phyloP scores from a whole-genome alignment of 2,113 vertebrate species.

The Poecilia latipinna region DNA sequence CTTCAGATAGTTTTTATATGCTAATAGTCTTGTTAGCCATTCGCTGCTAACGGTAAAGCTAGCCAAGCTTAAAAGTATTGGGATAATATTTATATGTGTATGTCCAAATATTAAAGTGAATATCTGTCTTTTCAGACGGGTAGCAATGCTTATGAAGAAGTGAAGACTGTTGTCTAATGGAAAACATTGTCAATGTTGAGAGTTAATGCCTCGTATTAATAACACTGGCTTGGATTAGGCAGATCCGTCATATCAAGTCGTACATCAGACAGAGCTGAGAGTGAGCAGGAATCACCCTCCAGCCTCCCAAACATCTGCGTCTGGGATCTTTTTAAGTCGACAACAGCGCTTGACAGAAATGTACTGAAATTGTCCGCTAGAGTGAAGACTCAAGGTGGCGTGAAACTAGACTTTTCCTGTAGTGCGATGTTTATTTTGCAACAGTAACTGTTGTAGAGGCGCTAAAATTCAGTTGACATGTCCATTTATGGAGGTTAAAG shows the following conservation, averaged over 20 bases:
- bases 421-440: background rate
- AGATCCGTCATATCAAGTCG: conserved; percentile 27
- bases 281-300: background rate
- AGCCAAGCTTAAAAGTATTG: conserved; percentile 22
- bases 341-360: conserved; percentile 37
- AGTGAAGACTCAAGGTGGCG: background rate
- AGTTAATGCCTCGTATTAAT: background rate
- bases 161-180: background rate
- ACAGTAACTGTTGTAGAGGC: too few relatives aligned
- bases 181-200: background rate
- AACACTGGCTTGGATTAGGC: conserved; percentile 6
- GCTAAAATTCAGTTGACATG: background rate
- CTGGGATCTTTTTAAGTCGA: conserved; percentile 53
- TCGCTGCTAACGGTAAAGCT: conserved; percentile 31
- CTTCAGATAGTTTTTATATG: background rate
- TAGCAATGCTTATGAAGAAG: background rate
- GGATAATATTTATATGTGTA: background rate
- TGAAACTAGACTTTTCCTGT: background rate
- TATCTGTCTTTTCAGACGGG: background rate
- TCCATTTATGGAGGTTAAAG: background rate
- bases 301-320: conserved; percentile 46
- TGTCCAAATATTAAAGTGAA: background rate
- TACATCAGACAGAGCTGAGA: conserved; percentile 26
- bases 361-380: background rate
- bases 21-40: conserved; percentile 8